Conservation (phyloP, 1,140 invertebrate genomes). For the Cephus cinctus region DNA sequence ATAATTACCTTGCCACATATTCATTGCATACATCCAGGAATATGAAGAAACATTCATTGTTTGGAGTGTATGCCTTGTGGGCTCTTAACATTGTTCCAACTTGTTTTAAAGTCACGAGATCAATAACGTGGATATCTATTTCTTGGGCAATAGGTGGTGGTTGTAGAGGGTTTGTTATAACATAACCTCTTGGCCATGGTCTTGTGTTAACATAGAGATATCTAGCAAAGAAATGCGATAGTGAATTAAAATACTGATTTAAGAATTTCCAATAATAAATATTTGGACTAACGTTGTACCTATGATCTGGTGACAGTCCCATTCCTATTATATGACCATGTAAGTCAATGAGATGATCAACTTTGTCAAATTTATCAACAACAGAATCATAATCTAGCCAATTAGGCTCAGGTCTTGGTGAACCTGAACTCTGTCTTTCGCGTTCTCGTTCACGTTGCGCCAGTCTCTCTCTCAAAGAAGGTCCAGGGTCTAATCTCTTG, state of each 20-base stretch:
- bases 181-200: constrained; percentile 80
- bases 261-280: background rate
- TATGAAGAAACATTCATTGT: constrained; percentile 88
- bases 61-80: constrained; percentile 84
- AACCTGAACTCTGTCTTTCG: constrained; percentile 50
- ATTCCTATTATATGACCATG: constrained; percentile 90
- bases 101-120: constrained; percentile 74
- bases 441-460: constrained; percentile 60
- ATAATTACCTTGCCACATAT: constrained; percentile 78
- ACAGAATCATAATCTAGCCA: constrained; percentile 72
- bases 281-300: constrained; percentile 49
- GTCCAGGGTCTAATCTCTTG: constrained; percentile 67
- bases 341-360: constrained; percentile 83
- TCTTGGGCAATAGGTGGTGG: constrained; percentile 89
- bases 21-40: constrained; percentile 84
- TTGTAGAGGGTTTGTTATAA: constrained; percentile 75
- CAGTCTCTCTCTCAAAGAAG: constrained; percentile 66
- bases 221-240: constrained; percentile 50
- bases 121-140: constrained; percentile 89
- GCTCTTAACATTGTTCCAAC: constrained; percentile 81
- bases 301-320: constrained; percentile 83
- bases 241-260: constrained; percentile 6
- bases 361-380: constrained; percentile 71
- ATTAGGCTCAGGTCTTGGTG: constrained; percentile 60
- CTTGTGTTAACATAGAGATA: constrained; percentile 86